Base-by-base conservation (phyloP, 1,140 invertebrate species). In the Drosophila tsacasi region DNA sequence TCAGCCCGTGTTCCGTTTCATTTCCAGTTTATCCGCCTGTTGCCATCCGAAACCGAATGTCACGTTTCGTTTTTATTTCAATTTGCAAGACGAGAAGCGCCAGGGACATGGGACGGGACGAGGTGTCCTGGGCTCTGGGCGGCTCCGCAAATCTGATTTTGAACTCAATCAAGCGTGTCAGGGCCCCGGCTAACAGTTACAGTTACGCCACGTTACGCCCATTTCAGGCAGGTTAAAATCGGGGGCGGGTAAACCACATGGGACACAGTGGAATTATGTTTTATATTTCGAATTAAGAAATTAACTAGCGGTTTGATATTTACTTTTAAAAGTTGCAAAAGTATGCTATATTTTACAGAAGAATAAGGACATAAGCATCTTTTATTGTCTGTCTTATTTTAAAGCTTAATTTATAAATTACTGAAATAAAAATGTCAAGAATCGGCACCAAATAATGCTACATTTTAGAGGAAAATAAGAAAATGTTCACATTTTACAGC, bases 61-160 rank as follows among this genome's bases (percentile, higher is more conserved):
- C 84, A 87, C 84, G 84, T 87, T 87, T 81, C 84, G 81, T 78
- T 87, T 89, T 87, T 89, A 89, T 89, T 87, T 87, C 84, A 87
- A 87, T 87, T 87, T 89, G 69, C 84, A 77, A 87, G 83, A 81
- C 72, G 77, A 80, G 50, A 21, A 21, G 50, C 35, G 25, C 10
- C 23, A 8, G 62, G 21, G n/a, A 32, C 15, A 10, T 10, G 52
- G 32, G 13, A 23, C 7, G 30, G 19, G 0, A n/a, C 15, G 25
- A 13, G 40, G n/a, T 17, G 40, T 44, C n/a, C 12, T 7, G 52
- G 39, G 44, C 23, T 25, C n/a, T n/a, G n/a, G n/a, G n/a, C 44
- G 46, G 49, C 65, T 72, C 59, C 74, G 72, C 84, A 90, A 89
- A 89, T 89, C 84, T 81, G 84, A 90, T 89, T 89, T 90, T 84